Base-by-base conservation (phyloP, 37 sponge, comb jelly and placozoan genomes). In the Axinella damicornis region DNA sequence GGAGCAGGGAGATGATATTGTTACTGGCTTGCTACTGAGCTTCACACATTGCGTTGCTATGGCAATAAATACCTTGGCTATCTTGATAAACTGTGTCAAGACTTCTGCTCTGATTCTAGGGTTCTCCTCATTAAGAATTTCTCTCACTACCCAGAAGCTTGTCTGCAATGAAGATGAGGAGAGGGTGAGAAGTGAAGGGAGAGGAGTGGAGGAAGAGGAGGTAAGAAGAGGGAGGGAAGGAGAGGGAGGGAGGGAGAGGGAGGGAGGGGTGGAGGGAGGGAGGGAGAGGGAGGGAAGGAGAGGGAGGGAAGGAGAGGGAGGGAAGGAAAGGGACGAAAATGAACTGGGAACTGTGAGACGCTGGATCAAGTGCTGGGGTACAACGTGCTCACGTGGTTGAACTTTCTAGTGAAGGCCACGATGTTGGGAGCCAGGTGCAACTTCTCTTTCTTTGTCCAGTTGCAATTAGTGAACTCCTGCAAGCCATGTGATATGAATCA, bases 381-480 rank as follows among this genome's bases (percentile, higher is more conserved):
- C 9, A 46, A 9, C 46, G 9, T 9, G 64, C 90, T 82, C 53
- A 95, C 96, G 24, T 92, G 88, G 37, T 95, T 95, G 56, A 95
- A 95, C 18, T 68, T 65, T 17, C 73, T 74, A 31, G 93, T 85
- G 76, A 95, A 92, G 73, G 75, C 83, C 18, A 85, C 69, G 14
- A 95, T 65, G 61, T 92, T 88, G 6, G 96, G 96, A 30, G 96
- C 78, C 27, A 75, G 31, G 14, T 31, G 38, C 0, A 52, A 19
- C 58, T 89, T 92, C 13, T 95, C 87, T 60, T 89, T 95, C 84
- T 84, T 84, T 36, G 73, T 90, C 96, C 96, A 95, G 53, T 38
- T 54, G 27, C 96, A 75, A 64, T 76, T 57, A 16, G 52, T 52
- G 27, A 95, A 82, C 72, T 95, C 96, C 90, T 95, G 73, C n/a